These are phyloP conservation scores for Triplophysa siluroides DNA, from an alignment of 2,113 vertebrate species.

Conservation along the genomic window DNA sequence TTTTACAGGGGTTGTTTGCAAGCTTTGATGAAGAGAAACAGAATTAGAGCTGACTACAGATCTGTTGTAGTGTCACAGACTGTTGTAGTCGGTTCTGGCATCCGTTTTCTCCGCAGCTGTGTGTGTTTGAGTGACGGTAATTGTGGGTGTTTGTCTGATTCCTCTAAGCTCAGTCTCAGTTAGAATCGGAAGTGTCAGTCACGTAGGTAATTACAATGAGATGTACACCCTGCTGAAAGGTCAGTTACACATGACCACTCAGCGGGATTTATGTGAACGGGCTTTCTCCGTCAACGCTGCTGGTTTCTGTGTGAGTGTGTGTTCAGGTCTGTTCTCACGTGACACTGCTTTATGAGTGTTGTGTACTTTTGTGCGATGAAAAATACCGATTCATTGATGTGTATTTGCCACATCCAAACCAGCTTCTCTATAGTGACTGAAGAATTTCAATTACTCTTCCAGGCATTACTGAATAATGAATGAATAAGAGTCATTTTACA, in stretches of 20 bases:
- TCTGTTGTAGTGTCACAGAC: conserved; percentile 9
- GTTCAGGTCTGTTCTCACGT: not conserved
- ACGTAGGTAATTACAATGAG: conserved; percentile 36
- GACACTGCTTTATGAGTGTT: not conserved
- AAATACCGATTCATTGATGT: not conserved
- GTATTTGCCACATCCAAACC: not conserved
- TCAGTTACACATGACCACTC: conserved; percentile 5
- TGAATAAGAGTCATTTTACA: not conserved
- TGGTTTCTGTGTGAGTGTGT: not conserved
- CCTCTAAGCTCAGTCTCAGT: conserved; percentile 29
- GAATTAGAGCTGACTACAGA: not conserved
- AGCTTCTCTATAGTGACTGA: not conserved
- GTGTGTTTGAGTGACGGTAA: conserved; percentile 43
- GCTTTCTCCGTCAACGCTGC: not conserved
- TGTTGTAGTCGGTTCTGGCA: conserved; percentile 12
- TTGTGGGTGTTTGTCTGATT: conserved; percentile 38
- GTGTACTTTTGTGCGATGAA: not conserved
- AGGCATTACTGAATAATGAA: not conserved
- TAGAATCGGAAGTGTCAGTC: conserved; percentile 40
- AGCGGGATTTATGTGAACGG: not conserved
- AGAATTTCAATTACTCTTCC: not conserved
- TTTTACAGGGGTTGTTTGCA: not conserved
- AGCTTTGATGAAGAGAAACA: not conserved
- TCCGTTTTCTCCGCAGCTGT: conserved; percentile 33
- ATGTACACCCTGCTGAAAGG: conserved; percentile 11